phyloP scores from a whole-genome alignment of 2,797 vertebrate genomes.

The Gouania willdenowi region DNA sequence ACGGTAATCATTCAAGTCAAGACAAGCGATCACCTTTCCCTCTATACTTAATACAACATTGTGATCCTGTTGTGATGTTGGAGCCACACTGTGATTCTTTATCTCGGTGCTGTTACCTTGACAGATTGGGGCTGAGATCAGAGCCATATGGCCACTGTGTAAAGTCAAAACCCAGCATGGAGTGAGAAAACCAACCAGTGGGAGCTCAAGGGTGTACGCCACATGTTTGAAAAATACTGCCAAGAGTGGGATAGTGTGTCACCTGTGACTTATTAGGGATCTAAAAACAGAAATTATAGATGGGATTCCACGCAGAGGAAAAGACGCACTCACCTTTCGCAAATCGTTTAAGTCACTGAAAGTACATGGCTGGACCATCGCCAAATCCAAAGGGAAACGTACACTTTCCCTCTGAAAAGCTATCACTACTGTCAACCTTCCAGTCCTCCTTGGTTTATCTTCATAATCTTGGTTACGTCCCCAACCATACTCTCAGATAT shows the following conservation, averaged over 20 bases:
- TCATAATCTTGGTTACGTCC: conserved; percentile 5
- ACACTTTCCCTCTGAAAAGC: conserved; percentile 20
- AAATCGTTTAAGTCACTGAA: conserved; percentile 36
- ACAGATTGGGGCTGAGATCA: conserved; percentile 23
- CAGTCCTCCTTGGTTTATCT: neutral
- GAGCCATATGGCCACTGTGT: conserved; percentile 16
- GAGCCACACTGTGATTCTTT: conserved; percentile 31
- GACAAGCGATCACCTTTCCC: conserved; percentile 18
- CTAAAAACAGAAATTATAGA: conserved; percentile 49
- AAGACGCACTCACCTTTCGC: conserved; percentile 34
- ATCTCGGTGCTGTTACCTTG: conserved; percentile 14
- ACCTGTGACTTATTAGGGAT: conserved; percentile 63
- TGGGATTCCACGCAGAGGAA: conserved; percentile 15
- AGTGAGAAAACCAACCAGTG: conserved; percentile 2
- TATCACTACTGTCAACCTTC: conserved; percentile 46
- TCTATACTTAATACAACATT: conserved; percentile 11
- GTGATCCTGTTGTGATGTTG: conserved; percentile 19
- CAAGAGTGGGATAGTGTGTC: conserved; percentile 37
- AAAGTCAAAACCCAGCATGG: conserved; percentile 35
- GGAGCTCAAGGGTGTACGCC: conserved; percentile 26
- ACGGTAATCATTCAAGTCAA: conserved; percentile 2
- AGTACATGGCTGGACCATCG: conserved; percentile 21
- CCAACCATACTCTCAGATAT: conserved; percentile 23
- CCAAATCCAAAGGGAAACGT: conserved; percentile 21
- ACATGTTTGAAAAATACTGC: conserved; percentile 40